A percentile compares a stretch with the other conserved stretches of the same genome.
Conservation (phyloP, 2,113 vertebrate species). For the Hippoglossus stenolepis region DNA sequence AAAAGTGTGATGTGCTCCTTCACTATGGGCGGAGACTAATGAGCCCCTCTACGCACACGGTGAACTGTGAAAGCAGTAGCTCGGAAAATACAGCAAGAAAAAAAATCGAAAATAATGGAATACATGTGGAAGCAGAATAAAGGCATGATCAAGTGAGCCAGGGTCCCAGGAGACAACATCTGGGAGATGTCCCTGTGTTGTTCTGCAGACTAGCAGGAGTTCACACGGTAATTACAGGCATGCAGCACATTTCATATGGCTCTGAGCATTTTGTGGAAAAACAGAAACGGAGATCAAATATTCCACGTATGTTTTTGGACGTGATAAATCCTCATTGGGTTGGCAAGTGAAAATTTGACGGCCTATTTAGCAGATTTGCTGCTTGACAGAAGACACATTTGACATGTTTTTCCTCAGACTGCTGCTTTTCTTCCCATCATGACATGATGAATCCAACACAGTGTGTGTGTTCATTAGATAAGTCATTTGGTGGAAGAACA, state of each 20-base stretch:
- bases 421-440: constrained; percentile 14
- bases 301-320: constrained; percentile 9
- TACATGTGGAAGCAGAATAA: constrained; percentile 28
- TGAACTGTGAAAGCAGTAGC: neutral
- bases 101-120: neutral
- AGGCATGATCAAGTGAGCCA: constrained; percentile 41
- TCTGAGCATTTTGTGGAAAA: constrained; percentile 51
- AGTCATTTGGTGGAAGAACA: neutral
- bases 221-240: constrained; percentile 52
- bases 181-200: constrained; percentile 46
- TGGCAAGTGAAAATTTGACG: constrained; percentile 30
- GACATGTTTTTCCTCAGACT: constrained; percentile 10
- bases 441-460: neutral
- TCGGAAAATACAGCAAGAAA: neutral
- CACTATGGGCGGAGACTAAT: neutral
- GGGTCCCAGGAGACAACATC: constrained; percentile 56
- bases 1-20: neutral
- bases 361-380: constrained; percentile 14
- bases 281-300: constrained; percentile 57
- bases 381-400: constrained; percentile 26
- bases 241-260: constrained; percentile 44
- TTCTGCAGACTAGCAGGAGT: constrained; percentile 21
- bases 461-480: neutral
- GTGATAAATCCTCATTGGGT: constrained; percentile 25
- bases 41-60: neutral